Percentiles rank a stretch among this genome's conserved stretches.
Conservation (phyloP, 2,888 invertebrate species). For the Meliscaeva auricollis region DNA sequence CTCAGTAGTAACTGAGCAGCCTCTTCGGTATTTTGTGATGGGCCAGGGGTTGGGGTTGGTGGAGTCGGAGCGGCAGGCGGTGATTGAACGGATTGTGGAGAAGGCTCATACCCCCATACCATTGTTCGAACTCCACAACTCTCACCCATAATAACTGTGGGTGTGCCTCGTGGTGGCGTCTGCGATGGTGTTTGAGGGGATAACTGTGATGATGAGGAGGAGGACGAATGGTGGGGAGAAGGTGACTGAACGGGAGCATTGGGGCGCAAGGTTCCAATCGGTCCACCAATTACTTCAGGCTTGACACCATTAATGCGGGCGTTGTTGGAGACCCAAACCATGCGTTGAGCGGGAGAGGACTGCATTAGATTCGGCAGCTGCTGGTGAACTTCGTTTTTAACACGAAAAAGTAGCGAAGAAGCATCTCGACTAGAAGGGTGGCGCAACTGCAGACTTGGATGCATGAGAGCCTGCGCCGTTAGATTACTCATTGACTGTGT, state of each 20-base stretch:
- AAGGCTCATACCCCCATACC: slow-evolving; percentile 87
- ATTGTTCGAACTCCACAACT: slow-evolving; percentile 93
- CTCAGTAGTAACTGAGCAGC: slow-evolving; percentile 90
- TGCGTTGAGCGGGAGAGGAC: slow-evolving; percentile 82
- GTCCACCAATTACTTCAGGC: slow-evolving; percentile 91
- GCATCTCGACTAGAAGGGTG: slow-evolving; percentile 84
- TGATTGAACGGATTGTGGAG: slow-evolving; percentile 85
- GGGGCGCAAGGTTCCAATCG: slow-evolving; percentile 80
- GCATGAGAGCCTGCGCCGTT: slow-evolving; percentile 82
- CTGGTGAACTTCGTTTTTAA: slow-evolving; percentile 83
- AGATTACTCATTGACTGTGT: slow-evolving; percentile 80
- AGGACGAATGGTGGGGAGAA: slow-evolving; percentile 83
- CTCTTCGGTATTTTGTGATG: slow-evolving; percentile 86
- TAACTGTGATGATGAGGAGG: slow-evolving; percentile 82
- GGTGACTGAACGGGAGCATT: slow-evolving; percentile 81
- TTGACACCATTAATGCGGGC: slow-evolving; percentile 91
- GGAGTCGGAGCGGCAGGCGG: slow-evolving; percentile 83
- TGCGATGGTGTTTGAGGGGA: slow-evolving; percentile 84
- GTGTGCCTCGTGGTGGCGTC: slow-evolving; percentile 87
- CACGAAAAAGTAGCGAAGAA: slow-evolving; percentile 82
- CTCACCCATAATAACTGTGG: slow-evolving; percentile 96
- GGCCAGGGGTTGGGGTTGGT: slow-evolving; percentile 83
- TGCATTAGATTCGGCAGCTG: slow-evolving; percentile 82
- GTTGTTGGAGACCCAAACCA: slow-evolving; percentile 86
- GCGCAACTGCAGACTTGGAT: slow-evolving; percentile 84